Percentiles rank a stretch among this genome's conserved stretches.
These are phyloP conservation scores for Centropyge bicolor DNA, from an alignment of 2,797 vertebrate species.

Conservation along the genomic window DNA sequence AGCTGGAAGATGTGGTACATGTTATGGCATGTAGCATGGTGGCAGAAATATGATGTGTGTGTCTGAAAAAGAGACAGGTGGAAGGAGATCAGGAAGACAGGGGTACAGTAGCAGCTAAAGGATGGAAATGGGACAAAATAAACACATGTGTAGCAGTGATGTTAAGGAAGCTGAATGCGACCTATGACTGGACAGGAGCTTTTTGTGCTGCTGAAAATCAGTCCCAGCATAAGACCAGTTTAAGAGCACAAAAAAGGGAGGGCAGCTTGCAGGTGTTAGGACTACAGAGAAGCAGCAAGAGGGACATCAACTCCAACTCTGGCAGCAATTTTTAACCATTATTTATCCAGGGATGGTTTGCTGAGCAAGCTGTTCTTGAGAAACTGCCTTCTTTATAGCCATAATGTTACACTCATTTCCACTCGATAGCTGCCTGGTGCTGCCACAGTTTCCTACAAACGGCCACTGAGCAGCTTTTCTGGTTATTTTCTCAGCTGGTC, in stretches of 20 bases:
- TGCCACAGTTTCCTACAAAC: constrained; percentile 25
- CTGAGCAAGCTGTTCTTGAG: constrained; percentile 55
- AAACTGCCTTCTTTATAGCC: constrained; percentile 47
- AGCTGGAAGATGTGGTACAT: constrained; percentile 14
- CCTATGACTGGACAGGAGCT: constrained; percentile 7
- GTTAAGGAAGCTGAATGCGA: constrained; percentile 20
- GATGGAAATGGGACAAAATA: constrained; percentile 3
- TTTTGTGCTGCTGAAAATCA: constrained; percentile 6
- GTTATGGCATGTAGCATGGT: constrained; percentile 9
- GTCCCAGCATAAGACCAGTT: constrained; percentile 4
- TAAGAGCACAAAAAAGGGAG: constrained; percentile 5
- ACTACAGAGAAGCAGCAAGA: constrained; percentile 28
- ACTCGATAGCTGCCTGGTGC: constrained; percentile 31
- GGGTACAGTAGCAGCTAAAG: background rate
- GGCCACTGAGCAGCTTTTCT: constrained; percentile 30
- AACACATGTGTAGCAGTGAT: constrained; percentile 1
- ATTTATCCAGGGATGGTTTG: constrained; percentile 42
- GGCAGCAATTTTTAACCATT: constrained; percentile 45
- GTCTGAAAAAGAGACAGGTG: constrained; percentile 25
- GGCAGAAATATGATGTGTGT: constrained; percentile 6
- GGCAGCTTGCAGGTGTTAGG: constrained; percentile 33
- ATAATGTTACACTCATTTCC: constrained; percentile 49
- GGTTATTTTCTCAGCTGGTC: constrained; percentile 60
- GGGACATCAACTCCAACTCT: constrained; percentile 29
- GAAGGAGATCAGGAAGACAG: constrained; percentile 19